Percentiles rank a stretch among this genome's conserved stretches.
Conservation (phyloP, 2,888 invertebrate species). For the Prenolepis imparis region DNA sequence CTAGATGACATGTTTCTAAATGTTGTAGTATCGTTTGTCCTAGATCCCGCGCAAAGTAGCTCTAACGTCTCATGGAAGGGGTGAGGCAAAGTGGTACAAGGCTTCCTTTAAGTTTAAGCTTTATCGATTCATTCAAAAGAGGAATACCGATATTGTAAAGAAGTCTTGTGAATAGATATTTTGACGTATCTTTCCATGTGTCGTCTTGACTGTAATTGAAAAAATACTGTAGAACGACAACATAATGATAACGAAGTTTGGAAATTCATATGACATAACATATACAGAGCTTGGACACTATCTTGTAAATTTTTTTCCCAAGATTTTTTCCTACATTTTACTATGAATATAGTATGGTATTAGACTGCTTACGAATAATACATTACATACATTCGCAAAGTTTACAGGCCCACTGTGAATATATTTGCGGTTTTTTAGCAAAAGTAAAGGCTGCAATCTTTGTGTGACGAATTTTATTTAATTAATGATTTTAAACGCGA, state of each 20-base stretch:
- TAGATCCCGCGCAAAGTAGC: constrained; percentile 64
- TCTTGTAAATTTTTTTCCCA: background rate
- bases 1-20: constrained; percentile 8
- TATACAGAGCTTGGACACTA: background rate
- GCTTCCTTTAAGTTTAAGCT: constrained; percentile 76
- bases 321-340: background rate
- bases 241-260: constrained; percentile 7
- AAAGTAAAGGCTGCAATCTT: constrained; percentile 25
- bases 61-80: constrained; percentile 61
- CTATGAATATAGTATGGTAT: too few species aligned
- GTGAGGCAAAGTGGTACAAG: constrained; percentile 57
- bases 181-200: constrained; percentile 38
- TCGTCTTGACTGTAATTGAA: background rate
- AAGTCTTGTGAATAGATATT: constrained; percentile 61
- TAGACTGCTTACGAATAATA: background rate
- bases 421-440: background rate
- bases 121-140: constrained; percentile 71
- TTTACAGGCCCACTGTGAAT: background rate
- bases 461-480: constrained; percentile 6
- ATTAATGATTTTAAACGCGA: constrained; percentile 20
- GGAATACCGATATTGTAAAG: constrained; percentile 62
- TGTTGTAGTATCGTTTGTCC: constrained; percentile 56
- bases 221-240: background rate
- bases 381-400: background rate
- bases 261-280: background rate